Conservation (phyloP, 2,797 vertebrate genomes). For the Karalla daura region DNA sequence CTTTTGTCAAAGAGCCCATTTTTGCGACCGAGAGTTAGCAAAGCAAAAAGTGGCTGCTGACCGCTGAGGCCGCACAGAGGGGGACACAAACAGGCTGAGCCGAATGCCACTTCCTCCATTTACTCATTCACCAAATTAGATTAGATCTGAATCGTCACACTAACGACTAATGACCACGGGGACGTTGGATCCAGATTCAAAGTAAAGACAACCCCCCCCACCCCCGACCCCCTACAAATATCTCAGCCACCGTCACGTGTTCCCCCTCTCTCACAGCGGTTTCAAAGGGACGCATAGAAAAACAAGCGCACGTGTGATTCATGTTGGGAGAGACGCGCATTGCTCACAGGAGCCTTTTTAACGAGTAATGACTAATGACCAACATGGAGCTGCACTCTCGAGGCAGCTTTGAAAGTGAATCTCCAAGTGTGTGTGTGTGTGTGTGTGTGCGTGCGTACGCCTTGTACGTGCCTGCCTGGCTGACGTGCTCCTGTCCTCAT, state of each 20-base stretch:
- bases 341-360: slow-evolving; percentile 46
- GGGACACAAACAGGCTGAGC: slow-evolving; percentile 43
- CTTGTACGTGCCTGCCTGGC: not conserved
- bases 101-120: too few relatives aligned
- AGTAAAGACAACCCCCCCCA: slow-evolving; percentile 2
- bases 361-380: slow-evolving; percentile 47
- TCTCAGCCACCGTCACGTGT: not conserved
- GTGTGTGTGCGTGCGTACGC: slow-evolving; percentile 18
- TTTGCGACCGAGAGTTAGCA: too few relatives aligned
- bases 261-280: slow-evolving; percentile 14
- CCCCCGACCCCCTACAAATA: too few relatives aligned
- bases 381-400: slow-evolving; percentile 21
- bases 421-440: slow-evolving; percentile 10
- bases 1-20: too few relatives aligned
- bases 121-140: too few relatives aligned
- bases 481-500: not conserved
- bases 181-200: not conserved
- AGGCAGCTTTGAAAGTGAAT: slow-evolving; percentile 15
- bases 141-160: not conserved
- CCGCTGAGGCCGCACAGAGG: too few relatives aligned
- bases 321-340: slow-evolving; percentile 29
- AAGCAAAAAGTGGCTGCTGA: too few relatives aligned
- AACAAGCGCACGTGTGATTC: slow-evolving; percentile 20
- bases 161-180: not conserved
- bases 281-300: slow-evolving; percentile 43